Evolutionary conservation across 2,888 invertebrate species (phyloP), one percentile per base, ranked within the genome.

Genomic region (Nymphalis urticae): DNA sequence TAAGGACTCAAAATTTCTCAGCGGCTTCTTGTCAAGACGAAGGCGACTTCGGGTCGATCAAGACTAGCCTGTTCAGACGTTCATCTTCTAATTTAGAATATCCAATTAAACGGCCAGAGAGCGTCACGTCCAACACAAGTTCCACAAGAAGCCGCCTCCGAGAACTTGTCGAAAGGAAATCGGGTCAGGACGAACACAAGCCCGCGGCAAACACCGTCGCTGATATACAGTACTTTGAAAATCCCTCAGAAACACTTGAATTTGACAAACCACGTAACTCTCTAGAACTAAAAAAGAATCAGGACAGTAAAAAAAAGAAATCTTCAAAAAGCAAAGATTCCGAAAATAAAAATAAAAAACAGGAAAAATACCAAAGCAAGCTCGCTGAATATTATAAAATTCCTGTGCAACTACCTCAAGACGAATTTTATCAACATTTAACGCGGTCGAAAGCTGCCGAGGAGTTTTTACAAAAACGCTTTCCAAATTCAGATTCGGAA

Each of bases 1-100:
- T 92, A 86, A 90, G 93, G 85, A 90, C 92, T 84, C 92, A 92
- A 85, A 90, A 91, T 79, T 90, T 90, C 89, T 91, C 90, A 89
- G 86, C 91, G 89, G 90, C 90, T 90, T 93, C 92, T 89, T 92
- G 90, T 90, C 89, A 91, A 82, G 91, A 92, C 88, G 92, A 92
- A 82, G 81, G 86, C 79, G 92, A 92, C 84, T 90, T 90, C 82
- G 90, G 90, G 76, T 92, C 92, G 80, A 91, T 92, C 76, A 92
- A 91, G 85, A 92, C 91, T 80, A 91, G 90, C 83, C 88, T 92
- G 73, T 92, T 92, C 77, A 88, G 91, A 82, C 83, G 93, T 78
- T 91, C 93, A 66, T 88, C 92, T 63, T 91, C 92, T 50, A 92
- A 88, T 74, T 88, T 90, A 77, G 93, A 93, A 78, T 87, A 84